Evolutionary conservation across 2,797 vertebrate species (phyloP), one percentile per base, ranked within the genome.

Genomic region (Cirrhinus molitorella): DNA sequence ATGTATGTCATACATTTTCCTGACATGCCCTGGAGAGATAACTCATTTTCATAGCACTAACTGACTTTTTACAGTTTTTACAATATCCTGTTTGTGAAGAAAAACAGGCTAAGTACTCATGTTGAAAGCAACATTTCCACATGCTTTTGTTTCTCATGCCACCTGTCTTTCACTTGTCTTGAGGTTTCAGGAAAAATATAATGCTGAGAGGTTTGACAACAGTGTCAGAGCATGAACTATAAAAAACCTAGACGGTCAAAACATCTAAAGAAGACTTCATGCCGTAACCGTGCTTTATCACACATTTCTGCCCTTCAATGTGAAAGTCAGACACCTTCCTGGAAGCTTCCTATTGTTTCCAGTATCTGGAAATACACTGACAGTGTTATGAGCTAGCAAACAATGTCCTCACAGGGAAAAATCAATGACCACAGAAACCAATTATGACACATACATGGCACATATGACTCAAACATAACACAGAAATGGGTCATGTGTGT

Each of bases 311-410:
- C 21, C 8, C n/a, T 51, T 59, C 51, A 16, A 23, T 51, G 70
- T 75, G 61, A 76, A 83, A 68, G 23, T 67, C 61, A 45, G 65
- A 77, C 73, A 76, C 63, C 53, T 72, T 81, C 34, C 25, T 81
- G 43, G 53, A 72, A 61, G 68, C 40, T 23, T 57, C 37, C 31
- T 66, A n/a, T 76, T 45, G 71, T 67, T 83, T 67, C 4, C 61
- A 43, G 7, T 31, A 43, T 13, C 34, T 76, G 49, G 31, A 83
- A 83, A 55, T 75, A 45, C 23, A 53, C 31, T 28, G 80, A 23
- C 47, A 40, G 45, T 74, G 78, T 57, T 55, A 75, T 51, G 70
- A 82, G 59, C 28, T 75, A 21, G n/a, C 21, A 83, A 66, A 76
- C 72, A 76, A 59, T 47, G 13, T 55, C 37, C 37, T 67, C 63